A percentile compares a stretch with the other conserved stretches of the same genome.
These are phyloP conservation scores for Anneissia japonica DNA, from an alignment of 35 echinoderm and acorn worm species.

Conservation along the genomic window DNA sequence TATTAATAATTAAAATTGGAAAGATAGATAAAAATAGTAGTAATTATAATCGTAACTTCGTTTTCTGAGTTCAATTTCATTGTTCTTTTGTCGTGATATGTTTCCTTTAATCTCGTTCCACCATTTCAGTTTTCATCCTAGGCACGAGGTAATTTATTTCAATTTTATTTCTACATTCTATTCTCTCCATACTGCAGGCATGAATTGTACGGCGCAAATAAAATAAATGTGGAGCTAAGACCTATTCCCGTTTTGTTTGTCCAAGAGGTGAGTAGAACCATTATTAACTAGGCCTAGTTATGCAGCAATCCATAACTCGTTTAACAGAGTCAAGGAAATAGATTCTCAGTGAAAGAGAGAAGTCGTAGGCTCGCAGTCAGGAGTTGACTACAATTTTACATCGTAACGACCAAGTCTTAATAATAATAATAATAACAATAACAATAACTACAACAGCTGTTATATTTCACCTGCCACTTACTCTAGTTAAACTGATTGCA, in stretches of 20 bases:
- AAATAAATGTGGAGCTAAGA: conserved; percentile 57
- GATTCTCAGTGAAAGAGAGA: no score
- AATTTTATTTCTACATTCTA: neutral
- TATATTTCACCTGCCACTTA: neutral
- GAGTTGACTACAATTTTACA: neutral
- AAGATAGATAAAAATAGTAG: neutral
- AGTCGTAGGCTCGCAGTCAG: neutral
- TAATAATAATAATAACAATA: neutral
- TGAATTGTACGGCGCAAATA: conserved; percentile 74
- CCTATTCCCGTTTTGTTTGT: conserved; percentile 73
- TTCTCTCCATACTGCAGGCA: conserved; percentile 38
- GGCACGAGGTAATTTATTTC: neutral
- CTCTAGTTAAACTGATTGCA: neutral
- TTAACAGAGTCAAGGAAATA: neutral
- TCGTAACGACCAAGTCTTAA: neutral
- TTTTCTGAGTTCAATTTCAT: neutral
- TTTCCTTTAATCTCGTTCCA: neutral
- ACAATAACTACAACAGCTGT: neutral
- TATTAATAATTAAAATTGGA: neutral
- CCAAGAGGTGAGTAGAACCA: conserved; percentile 54
- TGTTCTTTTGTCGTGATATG: neutral
- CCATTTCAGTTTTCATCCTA: no score
- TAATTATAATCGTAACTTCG: neutral
- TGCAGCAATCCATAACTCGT: neutral
- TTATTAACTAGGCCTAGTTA: neutral